phyloP scores from a whole-genome alignment of 2,888 invertebrate species.

The Papilio elwesi region DNA sequence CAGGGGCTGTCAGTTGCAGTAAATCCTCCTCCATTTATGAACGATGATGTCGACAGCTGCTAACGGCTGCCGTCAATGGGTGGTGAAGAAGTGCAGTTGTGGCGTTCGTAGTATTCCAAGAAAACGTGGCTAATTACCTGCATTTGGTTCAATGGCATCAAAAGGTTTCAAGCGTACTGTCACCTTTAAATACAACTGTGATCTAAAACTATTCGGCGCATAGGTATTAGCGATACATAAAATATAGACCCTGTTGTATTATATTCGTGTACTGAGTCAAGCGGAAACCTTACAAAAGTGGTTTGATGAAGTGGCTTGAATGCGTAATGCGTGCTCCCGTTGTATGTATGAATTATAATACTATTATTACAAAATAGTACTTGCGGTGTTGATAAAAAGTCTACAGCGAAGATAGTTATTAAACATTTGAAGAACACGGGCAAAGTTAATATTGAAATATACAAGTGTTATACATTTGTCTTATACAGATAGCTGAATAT shows the following conservation, averaged over 20 bases:
- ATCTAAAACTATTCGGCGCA: background rate
- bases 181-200: too few relatives aligned
- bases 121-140: too few relatives aligned
- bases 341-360: background rate
- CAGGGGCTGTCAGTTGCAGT: too few relatives aligned
- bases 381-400: background rate
- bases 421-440: background rate
- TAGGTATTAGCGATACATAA: background rate
- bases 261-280: conserved; percentile 21
- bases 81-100: too few relatives aligned
- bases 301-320: conserved; percentile 33
- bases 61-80: too few relatives aligned
- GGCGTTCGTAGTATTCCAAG: too few relatives aligned
- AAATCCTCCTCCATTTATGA: too few relatives aligned
- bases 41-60: too few relatives aligned
- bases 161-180: too few relatives aligned
- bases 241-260: background rate
- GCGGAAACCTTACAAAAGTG: conserved; percentile 34
- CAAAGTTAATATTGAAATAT: background rate
- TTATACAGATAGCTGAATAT: background rate
- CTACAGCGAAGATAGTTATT: background rate
- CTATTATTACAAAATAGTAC: conserved; percentile 1
- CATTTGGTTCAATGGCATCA: too few relatives aligned
- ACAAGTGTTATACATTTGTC: background rate
- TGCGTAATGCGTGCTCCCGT: conserved; percentile 17